Conservation (phyloP, 2,888 invertebrate genomes). For the Siphonodentalium dalli region DNA sequence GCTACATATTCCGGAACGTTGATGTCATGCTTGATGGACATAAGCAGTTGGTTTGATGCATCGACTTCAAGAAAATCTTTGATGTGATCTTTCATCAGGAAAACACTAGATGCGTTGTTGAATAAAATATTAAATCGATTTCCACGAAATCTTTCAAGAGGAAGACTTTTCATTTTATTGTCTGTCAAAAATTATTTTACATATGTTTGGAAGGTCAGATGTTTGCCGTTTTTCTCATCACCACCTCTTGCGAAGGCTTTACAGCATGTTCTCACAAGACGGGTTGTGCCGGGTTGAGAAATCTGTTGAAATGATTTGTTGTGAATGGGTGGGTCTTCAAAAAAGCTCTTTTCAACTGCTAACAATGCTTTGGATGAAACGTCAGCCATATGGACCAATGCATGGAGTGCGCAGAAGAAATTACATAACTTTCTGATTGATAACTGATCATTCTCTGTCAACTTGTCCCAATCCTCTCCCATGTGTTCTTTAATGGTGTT, state of each 20-base stretch:
- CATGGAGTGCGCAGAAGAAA: too few relatives aligned
- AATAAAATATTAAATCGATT: conserved; percentile 26
- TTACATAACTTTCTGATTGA: conserved; percentile 5
- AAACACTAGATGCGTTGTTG: conserved; percentile 15
- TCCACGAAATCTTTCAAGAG: conserved; percentile 14
- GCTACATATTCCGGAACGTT: conserved; percentile 7
- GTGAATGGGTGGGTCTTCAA: conserved; percentile 8
- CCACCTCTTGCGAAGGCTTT: conserved; percentile 20
- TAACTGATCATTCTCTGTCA: conserved; percentile 7
- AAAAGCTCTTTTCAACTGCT: conserved; percentile 6
- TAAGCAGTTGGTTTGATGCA: conserved; percentile 13
- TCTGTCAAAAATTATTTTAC: conserved; percentile 19
- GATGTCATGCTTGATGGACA: conserved; percentile 9
- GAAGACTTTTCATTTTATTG: conserved; percentile 5
- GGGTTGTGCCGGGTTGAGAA: conserved; percentile 8
- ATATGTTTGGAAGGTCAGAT: conserved; percentile 13
- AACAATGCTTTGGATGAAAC: background rate
- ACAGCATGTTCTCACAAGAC: conserved; percentile 12
- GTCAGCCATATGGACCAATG: conserved; percentile 4
- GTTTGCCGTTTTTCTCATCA: conserved; percentile 22
- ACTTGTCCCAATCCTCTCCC: conserved; percentile 1
- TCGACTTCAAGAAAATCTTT: conserved; percentile 6
- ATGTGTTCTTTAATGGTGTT: conserved; percentile 4
- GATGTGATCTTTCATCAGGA: conserved; percentile 14
- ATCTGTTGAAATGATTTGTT: too few relatives aligned